A percentile compares a stretch with the other conserved stretches of the same genome.
Conservation (phyloP, 2,797 vertebrate species). For the Pseudochirops cupreus region DNA sequence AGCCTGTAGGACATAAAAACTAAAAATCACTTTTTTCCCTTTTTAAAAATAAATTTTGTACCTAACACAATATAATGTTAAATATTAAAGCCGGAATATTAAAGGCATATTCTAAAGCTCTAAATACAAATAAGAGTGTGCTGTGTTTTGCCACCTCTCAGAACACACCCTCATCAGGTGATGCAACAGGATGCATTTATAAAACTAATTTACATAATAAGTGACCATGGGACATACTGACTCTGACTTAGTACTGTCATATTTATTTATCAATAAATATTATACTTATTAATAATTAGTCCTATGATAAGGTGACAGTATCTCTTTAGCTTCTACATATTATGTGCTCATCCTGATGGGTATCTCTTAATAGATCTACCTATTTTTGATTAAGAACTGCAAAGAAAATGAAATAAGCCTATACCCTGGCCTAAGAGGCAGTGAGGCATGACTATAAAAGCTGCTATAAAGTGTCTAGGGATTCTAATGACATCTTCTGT, state of each 20-base stretch:
- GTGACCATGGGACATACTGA: not conserved
- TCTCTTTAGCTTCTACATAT: slow-evolving; percentile 8
- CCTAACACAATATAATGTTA: not conserved
- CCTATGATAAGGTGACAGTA: not conserved
- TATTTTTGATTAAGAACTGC: slow-evolving; percentile 46
- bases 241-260: not conserved
- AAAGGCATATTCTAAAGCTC: slow-evolving; percentile 21
- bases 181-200: slow-evolving; percentile 9
- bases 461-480: not conserved
- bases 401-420: slow-evolving; percentile 1
- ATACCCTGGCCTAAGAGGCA: not conserved
- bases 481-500: slow-evolving; percentile 40
- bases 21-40: not conserved
- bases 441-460: slow-evolving; percentile 15
- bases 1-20: not conserved
- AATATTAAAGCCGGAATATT: slow-evolving; percentile 12
- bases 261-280: not conserved
- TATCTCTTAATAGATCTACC: slow-evolving; percentile 19
- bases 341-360: not conserved
- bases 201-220: slow-evolving; percentile 22
- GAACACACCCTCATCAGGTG: not conserved
- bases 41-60: not conserved
- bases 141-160: not conserved
- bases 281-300: not conserved
- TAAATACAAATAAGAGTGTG: slow-evolving; percentile 19